These are phyloP conservation scores for Tortrix viridana DNA, from an alignment of 2,888 invertebrate species.

Conservation along the genomic window DNA sequence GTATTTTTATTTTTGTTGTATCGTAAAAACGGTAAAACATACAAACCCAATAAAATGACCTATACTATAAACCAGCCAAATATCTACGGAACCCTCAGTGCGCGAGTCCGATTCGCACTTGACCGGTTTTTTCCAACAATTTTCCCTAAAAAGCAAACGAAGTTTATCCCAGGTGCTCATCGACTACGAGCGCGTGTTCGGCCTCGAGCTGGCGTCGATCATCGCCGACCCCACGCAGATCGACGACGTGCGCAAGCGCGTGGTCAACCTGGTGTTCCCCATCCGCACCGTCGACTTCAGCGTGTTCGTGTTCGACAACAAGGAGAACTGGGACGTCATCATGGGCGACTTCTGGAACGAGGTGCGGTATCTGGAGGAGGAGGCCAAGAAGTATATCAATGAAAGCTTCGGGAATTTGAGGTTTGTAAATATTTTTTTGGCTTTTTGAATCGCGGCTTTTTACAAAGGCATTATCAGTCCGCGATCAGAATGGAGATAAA, in stretches of 20 bases:
- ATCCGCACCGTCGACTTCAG: conserved; percentile 92
- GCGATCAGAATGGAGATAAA: too few species aligned
- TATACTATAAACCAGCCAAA: too few species aligned
- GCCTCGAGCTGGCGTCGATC: conserved; percentile 92
- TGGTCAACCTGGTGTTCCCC: conserved; percentile 90
- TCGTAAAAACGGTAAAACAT: too few species aligned
- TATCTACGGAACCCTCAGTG: too few species aligned
- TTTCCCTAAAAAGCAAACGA: too few species aligned
- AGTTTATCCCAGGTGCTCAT: conserved; percentile 86
- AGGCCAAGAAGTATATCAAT: conserved; percentile 93
- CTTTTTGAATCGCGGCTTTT: too few species aligned
- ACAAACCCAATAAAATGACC: too few species aligned
- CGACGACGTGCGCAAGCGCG: conserved; percentile 92
- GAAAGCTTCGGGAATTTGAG: conserved; percentile 92
- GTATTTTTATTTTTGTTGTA: too few species aligned
- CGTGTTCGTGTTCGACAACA: conserved; percentile 90
- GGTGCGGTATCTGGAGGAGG: conserved; percentile 89
- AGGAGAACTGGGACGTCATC: conserved; percentile 94
- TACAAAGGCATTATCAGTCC: too few species aligned
- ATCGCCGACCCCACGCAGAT: conserved; percentile 94
- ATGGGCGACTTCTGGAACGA: conserved; percentile 91
- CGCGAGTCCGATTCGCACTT: too few species aligned
- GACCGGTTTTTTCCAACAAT: too few species aligned
- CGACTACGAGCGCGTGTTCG: conserved; percentile 96
- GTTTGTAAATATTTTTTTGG: conserved; percentile 52